These are phyloP conservation scores for Caenorhabditis zanzibari DNA, from an alignment of 2,888 invertebrate species.

Conservation along the genomic window DNA sequence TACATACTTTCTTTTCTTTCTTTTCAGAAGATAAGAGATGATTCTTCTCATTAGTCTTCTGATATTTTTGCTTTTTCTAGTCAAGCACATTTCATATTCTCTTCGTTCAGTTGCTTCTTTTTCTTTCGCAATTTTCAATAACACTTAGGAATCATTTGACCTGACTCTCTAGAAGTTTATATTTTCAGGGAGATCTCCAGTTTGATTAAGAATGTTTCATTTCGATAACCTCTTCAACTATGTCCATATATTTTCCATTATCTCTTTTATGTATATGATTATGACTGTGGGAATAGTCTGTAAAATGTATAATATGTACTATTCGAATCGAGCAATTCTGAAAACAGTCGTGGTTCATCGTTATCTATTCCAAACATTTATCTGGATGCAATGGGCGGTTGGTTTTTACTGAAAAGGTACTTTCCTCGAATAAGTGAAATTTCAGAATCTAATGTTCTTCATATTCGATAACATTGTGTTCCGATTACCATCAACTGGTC, in stretches of 20 bases:
- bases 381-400: conserved; percentile 49
- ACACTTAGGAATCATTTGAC: neutral
- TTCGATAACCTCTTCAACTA: conserved; percentile 19
- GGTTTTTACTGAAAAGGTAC: conserved; percentile 1
- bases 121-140: neutral
- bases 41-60: neutral
- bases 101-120: neutral
- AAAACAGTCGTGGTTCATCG: conserved; percentile 28
- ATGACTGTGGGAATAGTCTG: conserved; percentile 12
- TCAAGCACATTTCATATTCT: neutral
- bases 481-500: conserved; percentile 43
- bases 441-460: conserved; percentile 43
- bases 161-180: neutral
- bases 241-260: conserved; percentile 3
- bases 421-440: neutral
- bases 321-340: neutral
- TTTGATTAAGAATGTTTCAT: neutral
- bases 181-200: neutral
- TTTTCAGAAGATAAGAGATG: too few species aligned
- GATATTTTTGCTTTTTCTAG: neutral
- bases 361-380: conserved; percentile 35
- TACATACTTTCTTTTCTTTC: too few species aligned
- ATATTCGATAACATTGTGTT: conserved; percentile 38
- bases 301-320: conserved; percentile 26
- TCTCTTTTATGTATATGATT: conserved; percentile 17